Evolutionary conservation across 2,888 invertebrate species (phyloP), one percentile per base, ranked within the genome.

Genomic region (Luperina testacea): DNA sequence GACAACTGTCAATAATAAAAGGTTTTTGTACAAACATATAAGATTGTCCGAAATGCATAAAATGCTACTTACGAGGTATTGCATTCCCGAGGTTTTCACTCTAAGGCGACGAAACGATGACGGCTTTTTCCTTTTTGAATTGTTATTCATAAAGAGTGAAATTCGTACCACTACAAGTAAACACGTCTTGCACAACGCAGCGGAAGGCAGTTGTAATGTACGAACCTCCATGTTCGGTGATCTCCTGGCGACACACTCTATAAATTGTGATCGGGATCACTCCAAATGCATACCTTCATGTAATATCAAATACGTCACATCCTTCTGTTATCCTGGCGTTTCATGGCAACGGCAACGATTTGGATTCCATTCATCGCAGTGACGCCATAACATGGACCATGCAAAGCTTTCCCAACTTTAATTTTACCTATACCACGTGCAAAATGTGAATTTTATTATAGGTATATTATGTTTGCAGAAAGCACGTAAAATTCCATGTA

Each of bases 331-430:
- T 70, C 57, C 57, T 75, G 32, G 75, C 5, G 11, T 32, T 45
- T 57, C 70, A 17, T 59, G 70, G 45, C 45, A 45, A 32, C 24
- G 11, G 24, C 32, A 75, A 45, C 24, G 57, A 75, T 75, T 70
- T 75, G 24, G 27, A 24, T 70, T 57, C n/a, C 67, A 20, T 45
- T 68, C 74, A 75, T 7, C 27, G 24, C 32, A 32, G 51, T 8
- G 32, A 32, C 38, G n/a, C 20, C 0, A 0, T 11, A 38, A 38
- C 38, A 4, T 5, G 38, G 38, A 65, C 38, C 20, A 20, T 53
- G 48, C 51, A 20, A 42, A 27, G 9, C 13, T 20, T 42, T 42
- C 20, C 11, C 2, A 61, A 45, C 13, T 27, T 45, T 45, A 27
- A 42, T 59, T 42, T 48, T 68, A 11, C 11, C n/a, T 61, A 17